These are phyloP conservation scores for Drosophila prosaltans DNA, from an alignment of 1,140 invertebrate species.

Conservation along the genomic window DNA sequence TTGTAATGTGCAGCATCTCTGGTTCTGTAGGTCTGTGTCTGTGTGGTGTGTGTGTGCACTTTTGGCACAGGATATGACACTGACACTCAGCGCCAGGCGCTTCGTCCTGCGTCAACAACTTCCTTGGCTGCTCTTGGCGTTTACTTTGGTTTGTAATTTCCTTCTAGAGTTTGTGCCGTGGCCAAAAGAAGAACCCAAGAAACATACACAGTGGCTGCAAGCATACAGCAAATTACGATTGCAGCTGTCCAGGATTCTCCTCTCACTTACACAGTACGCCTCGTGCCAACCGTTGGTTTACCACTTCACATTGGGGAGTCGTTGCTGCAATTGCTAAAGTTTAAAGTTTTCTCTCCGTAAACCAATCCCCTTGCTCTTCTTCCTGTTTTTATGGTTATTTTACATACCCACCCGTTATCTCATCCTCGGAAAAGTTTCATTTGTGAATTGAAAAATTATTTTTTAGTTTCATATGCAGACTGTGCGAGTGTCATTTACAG, in stretches of 20 bases:
- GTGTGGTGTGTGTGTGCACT: conserved; percentile 62
- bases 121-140: conserved; percentile 73
- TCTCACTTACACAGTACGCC: not conserved
- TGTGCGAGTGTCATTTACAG: conserved; percentile 64
- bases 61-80: conserved; percentile 80
- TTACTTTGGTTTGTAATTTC: conserved; percentile 80
- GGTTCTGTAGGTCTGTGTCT: not conserved
- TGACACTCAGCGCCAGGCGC: conserved; percentile 72
- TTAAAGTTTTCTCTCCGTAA: conserved; percentile 63
- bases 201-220: conserved; percentile 56
- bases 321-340: conserved; percentile 65
- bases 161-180: conserved; percentile 66
- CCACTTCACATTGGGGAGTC: conserved; percentile 60
- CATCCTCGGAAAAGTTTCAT: conserved; percentile 70
- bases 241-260: conserved; percentile 48
- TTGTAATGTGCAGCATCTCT: conserved; percentile 73
- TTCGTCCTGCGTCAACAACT: conserved; percentile 75
- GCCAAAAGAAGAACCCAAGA: conserved; percentile 66
- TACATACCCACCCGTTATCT: not conserved
- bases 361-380: not conserved
- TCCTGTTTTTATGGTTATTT: no score
- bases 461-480: conserved; percentile 74
- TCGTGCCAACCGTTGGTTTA: conserved; percentile 43
- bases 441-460: conserved; percentile 80
- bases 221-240: conserved; percentile 69